Base-by-base conservation (phyloP, 2,888 invertebrate genomes). In the Sabatieria punctata region DNA sequence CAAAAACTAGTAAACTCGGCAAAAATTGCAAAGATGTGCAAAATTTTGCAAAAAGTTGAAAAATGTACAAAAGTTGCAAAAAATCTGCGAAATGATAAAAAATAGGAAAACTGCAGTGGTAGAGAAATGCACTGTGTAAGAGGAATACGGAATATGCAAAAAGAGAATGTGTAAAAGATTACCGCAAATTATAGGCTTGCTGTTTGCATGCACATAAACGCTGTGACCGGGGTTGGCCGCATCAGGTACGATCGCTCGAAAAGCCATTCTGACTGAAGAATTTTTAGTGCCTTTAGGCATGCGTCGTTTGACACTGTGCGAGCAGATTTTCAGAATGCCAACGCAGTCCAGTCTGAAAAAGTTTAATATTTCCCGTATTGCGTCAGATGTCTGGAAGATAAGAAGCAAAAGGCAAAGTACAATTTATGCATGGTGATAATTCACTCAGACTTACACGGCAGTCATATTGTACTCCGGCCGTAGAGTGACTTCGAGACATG, bases 391-490 rank as follows among this genome's bases (percentile, higher is more conserved):
- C n/a, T n/a, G n/a, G n/a, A n/a, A n/a, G n/a, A n/a, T n/a, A n/a
- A n/a, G n/a, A n/a, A n/a, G n/a, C n/a, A n/a, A n/a, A n/a, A n/a
- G n/a, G n/a, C n/a, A n/a, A n/a, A n/a, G n/a, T n/a, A n/a, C n/a
- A n/a, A n/a, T n/a, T n/a, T n/a, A n/a, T n/a, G n/a, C n/a, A n/a
- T n/a, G n/a, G n/a, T n/a, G n/a, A n/a, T n/a, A n/a, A n/a, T n/a
- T n/a, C n/a, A n/a, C n/a, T n/a, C n/a, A 19, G 27, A 61, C 68
- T 60, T 62, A 74, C 53, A 83, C 83, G 49, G 84, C 80, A 60
- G 80, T 77, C 86, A 88, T 88, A 58, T 86, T 84, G 68, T 82
- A 82, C 43, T 79, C 73, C 0, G 89, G 85, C 57, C 84, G 40
- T 4, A 57, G 52, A 15, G 39, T 45, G 18, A 59, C 45, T 39